Evolutionary conservation across 2,797 vertebrate species (phyloP), one percentile per base, ranked within the genome.

Genomic region (Sebastes oblongus): DNA sequence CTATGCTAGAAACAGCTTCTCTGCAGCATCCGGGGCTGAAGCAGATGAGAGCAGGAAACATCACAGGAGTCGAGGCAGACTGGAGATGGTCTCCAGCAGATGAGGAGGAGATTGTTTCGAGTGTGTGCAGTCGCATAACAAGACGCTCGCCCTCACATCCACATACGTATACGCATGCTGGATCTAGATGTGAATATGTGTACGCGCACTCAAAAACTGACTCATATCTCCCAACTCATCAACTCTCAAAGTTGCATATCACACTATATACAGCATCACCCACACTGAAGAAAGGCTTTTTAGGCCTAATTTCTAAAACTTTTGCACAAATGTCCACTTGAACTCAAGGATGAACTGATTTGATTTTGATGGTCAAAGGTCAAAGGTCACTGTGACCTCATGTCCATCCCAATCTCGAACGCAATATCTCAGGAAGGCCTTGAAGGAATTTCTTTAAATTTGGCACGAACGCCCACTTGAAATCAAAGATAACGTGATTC

Each of bases 41-140:
- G 82, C 70, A 83, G 78, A 91, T 78, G 86, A 86, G 80, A 86
- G 75, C 75, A 52, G 80, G 80, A 85, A 88, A 85, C 88, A 90
- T 91, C 89, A 72, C 78, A 85, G 69, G 27, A 86, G 81, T 75
- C 64, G 46, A 86, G 77, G 75, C 75, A 72, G 70, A 65, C 66
- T 64, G 68, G 81, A 86, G 87, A 93, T 78, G 81, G 86, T 80
- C 81, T 88, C 88, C 88, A 80, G 62, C 78, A 90, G 83, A 93
- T 86, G 89, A 87, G 82, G 73, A 81, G 56, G 78, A 90, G 80
- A 90, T 91, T 91, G 81, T 91, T 85, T 84, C 8, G 32, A 82
- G 80, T 64, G 80, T 81, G 10, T 58, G 54, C 75, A 4, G 72
- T 77, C 62, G 14, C 13, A 60, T 60, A 77, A 75, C 69, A 77